Evolutionary conservation across 2,888 invertebrate species (phyloP).

Genomic region (Tortrix viridana): DNA sequence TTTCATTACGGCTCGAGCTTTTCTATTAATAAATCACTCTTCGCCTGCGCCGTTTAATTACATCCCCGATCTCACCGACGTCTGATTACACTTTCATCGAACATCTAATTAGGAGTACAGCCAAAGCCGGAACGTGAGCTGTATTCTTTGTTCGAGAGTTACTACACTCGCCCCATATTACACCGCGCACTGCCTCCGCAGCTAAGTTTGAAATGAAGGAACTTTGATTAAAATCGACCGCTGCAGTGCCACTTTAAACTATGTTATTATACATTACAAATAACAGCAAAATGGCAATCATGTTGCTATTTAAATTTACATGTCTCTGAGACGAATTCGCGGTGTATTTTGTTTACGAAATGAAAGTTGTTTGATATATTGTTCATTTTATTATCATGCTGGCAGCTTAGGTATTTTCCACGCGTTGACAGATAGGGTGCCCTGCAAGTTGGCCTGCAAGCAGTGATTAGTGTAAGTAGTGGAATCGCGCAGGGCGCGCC

Average conservation of each 20-base stretch:
- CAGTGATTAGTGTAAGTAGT: constrained; percentile 1
- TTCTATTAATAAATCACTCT: constrained; percentile 85
- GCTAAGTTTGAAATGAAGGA: constrained; percentile 75
- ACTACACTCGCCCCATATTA: constrained; percentile 73
- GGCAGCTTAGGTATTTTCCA: not conserved
- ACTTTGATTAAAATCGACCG: constrained; percentile 78
- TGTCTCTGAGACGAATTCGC: not conserved
- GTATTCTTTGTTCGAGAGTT: constrained; percentile 77
- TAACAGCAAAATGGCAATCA: constrained; percentile 22
- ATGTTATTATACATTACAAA: constrained; percentile 36
- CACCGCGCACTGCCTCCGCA: constrained; percentile 61
- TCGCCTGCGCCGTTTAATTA: constrained; percentile 83
- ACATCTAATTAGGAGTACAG: constrained; percentile 84
- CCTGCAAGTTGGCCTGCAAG: not conserved
- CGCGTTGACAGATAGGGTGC: not conserved
- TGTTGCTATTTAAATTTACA: not conserved
- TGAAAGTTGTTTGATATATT: not conserved
- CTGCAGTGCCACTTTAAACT: constrained; percentile 50
- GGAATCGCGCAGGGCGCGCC: constrained; percentile 42
- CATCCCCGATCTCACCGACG: constrained; percentile 80
- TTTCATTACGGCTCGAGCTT: constrained; percentile 83
- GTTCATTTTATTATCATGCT: not conserved
- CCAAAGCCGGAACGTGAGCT: constrained; percentile 58
- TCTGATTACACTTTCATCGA: constrained; percentile 84
- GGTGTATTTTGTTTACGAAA: not conserved